These are phyloP conservation scores for Spongilla lacustris DNA, from an alignment of 37 sponge, comb jelly and placozoan species.

Conservation along the genomic window DNA sequence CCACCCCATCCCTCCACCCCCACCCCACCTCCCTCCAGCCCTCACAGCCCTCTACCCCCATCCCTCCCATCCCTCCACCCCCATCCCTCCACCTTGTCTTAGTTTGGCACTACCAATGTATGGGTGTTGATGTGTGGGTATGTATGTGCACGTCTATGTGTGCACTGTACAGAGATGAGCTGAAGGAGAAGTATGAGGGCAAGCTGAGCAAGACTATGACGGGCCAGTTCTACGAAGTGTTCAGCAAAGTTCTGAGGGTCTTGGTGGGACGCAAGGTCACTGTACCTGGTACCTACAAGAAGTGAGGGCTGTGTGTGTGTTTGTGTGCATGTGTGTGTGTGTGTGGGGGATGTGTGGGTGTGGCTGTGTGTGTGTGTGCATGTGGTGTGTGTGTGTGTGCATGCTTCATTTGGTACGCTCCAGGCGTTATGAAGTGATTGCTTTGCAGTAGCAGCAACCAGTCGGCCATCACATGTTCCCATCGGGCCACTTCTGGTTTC, in stretches of 20 bases:
- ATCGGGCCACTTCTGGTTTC: slow-evolving; percentile 84
- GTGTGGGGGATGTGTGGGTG: not conserved
- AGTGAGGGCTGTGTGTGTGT: slow-evolving; percentile 31
- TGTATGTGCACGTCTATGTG: not conserved
- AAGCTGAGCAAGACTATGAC: slow-evolving; percentile 85
- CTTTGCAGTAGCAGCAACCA: slow-evolving; percentile 60
- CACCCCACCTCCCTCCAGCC: no score
- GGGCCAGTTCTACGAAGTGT: slow-evolving; percentile 89
- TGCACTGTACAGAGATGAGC: slow-evolving; percentile 40
- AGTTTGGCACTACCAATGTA: no score
- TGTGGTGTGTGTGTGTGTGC: not conserved
- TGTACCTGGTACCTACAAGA: slow-evolving; percentile 89
- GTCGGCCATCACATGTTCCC: slow-evolving; percentile 82
- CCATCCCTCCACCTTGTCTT: no score
- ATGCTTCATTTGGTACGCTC: not conserved
- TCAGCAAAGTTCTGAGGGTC: slow-evolving; percentile 87
- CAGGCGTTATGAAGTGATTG: not conserved
- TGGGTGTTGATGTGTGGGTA: not conserved
- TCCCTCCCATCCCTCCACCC: no score
- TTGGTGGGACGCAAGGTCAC: slow-evolving; percentile 94
- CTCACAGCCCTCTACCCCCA: no score
- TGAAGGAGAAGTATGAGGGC: slow-evolving; percentile 54
- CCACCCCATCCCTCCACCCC: no score
- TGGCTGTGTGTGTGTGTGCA: not conserved
- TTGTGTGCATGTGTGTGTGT: not conserved